Conservation (phyloP, 2,888 invertebrate genomes). For the Trisateles emortualis region DNA sequence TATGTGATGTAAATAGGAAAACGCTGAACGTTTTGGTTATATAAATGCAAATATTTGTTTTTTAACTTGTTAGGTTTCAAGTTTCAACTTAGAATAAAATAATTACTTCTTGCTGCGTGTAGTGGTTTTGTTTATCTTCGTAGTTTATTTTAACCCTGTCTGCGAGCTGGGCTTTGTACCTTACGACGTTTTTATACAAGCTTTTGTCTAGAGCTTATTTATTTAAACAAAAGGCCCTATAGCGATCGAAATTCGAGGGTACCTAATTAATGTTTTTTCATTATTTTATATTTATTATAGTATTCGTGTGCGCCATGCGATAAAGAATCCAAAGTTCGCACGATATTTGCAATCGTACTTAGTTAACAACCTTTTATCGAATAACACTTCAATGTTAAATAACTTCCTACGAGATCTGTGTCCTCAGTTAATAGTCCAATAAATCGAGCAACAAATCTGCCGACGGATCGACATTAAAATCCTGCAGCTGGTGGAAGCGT, state of each 20-base stretch:
- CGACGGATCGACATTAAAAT: constrained; percentile 36
- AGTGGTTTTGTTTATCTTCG: constrained; percentile 12
- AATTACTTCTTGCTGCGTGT: too few relatives aligned
- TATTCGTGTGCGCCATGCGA: too few relatives aligned
- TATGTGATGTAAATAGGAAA: constrained; percentile 29
- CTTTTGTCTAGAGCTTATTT: neutral
- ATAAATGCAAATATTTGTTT: constrained; percentile 23
- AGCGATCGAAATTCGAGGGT: too few relatives aligned
- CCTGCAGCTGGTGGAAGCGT: constrained; percentile 32
- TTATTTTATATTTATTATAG: too few relatives aligned
- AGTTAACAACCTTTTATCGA: constrained; percentile 1
- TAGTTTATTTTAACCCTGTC: constrained; percentile 6
- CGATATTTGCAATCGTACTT: neutral
- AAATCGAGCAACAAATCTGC: constrained; percentile 37
- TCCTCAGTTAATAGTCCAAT: constrained; percentile 11
- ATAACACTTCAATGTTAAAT: constrained; percentile 1
- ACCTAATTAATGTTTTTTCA: too few relatives aligned
- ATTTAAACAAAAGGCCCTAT: too few relatives aligned
- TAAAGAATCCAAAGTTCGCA: too few relatives aligned
- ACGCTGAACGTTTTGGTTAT: constrained; percentile 15
- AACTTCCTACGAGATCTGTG: neutral
- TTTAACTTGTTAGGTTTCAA: constrained; percentile 22
- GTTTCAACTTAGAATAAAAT: too few relatives aligned
- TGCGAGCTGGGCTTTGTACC: neutral
- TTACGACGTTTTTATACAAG: neutral